Percentiles rank a stretch among this genome's conserved stretches.
Conservation (phyloP, 1,140 invertebrate genomes). For the Drosophila albomicans region DNA sequence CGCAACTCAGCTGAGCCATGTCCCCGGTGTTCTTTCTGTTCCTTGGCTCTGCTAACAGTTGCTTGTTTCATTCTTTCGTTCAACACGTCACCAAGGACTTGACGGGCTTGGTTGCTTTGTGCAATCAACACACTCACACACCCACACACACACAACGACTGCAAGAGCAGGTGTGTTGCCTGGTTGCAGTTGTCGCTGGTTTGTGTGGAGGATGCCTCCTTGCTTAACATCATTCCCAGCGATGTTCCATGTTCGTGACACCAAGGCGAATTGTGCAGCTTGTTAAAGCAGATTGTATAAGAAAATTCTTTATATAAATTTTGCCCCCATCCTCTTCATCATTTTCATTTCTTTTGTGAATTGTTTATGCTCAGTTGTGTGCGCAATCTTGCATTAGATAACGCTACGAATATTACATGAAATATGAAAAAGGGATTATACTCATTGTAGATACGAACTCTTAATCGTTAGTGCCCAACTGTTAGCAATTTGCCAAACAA, state of each 20-base stretch:
- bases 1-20: constrained; percentile 54
- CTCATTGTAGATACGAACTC: not conserved
- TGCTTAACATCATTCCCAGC: constrained; percentile 56
- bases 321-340: not conserved
- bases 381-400: constrained; percentile 23
- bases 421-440: constrained; percentile 33
- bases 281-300: constrained; percentile 56
- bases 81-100: constrained; percentile 80
- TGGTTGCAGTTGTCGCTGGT: constrained; percentile 18
- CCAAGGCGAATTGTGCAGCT: constrained; percentile 48
- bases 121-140: constrained; percentile 62
- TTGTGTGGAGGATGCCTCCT: constrained; percentile 56
- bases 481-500: constrained; percentile 21
- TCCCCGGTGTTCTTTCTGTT: constrained; percentile 15
- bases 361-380: constrained; percentile 45
- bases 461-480: constrained; percentile 25
- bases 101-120: constrained; percentile 71
- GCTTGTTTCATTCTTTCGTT: constrained; percentile 65
- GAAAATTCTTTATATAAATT: constrained; percentile 52
- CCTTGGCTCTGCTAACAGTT: constrained; percentile 32
- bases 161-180: not conserved
- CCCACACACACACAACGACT: not conserved
- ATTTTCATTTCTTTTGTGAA: constrained; percentile 21
- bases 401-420: constrained; percentile 7
- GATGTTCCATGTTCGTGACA: constrained; percentile 30